phyloP scores from a whole-genome alignment of 2,888 invertebrate species.

The Dysmachus trigonus region DNA sequence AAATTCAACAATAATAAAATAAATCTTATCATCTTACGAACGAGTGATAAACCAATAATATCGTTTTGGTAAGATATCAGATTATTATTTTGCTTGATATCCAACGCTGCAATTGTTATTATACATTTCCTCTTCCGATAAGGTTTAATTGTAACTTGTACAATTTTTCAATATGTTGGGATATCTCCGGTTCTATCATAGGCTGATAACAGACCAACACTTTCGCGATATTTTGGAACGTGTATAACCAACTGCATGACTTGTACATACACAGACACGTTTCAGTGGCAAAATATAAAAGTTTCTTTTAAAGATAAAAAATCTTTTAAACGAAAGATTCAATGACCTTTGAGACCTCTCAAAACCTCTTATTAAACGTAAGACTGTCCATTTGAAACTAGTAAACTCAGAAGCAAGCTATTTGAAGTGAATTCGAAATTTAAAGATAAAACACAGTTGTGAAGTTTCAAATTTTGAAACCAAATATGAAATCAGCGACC shows the following conservation, averaged over 20 bases:
- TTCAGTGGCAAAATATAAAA: neutral
- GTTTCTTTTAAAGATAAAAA: neutral
- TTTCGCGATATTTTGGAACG: no score
- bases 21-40: neutral
- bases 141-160: neutral
- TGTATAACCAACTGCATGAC: no score
- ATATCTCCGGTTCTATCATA: neutral
- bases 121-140: neutral
- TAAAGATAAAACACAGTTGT: no score
- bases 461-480: no score
- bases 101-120: neutral
- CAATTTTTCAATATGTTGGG: neutral
- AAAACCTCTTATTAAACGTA: neutral
- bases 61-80: neutral
- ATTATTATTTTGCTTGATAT: neutral
- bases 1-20: neutral
- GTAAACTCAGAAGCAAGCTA: neutral
- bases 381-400: neutral
- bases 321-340: neutral
- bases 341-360: neutral
- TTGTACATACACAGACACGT: no score
- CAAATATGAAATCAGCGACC: no score
- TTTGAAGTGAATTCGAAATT: no score
- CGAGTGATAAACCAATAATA: neutral
- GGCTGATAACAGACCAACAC: neutral